These are phyloP conservation scores for Caenorhabditis sinica DNA, from an alignment of 2,888 invertebrate genomes.

Conservation along the genomic window DNA sequence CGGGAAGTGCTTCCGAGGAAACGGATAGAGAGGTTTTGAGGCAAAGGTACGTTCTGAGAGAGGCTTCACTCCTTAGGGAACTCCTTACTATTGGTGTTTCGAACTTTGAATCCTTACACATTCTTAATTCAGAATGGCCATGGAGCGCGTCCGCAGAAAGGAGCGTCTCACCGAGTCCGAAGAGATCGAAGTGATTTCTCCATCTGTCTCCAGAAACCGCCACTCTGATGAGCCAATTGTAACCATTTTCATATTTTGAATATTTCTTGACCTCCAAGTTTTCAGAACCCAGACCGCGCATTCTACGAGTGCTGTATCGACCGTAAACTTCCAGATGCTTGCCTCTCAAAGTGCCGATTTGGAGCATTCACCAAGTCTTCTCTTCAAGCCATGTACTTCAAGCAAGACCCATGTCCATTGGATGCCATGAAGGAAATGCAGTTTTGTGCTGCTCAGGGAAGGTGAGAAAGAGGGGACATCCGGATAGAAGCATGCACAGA, in stretches of 20 bases:
- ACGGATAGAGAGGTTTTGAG: conserved; percentile 65
- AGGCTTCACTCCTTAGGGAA: not conserved
- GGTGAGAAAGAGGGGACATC: no score
- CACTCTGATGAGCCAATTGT: conserved; percentile 48
- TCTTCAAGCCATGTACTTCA: conserved; percentile 81
- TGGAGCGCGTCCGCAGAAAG: conserved; percentile 63
- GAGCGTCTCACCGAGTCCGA: conserved; percentile 59
- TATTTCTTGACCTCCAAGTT: not conserved
- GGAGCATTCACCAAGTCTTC: conserved; percentile 74
- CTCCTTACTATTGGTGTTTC: no score
- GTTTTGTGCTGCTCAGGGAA: conserved; percentile 80
- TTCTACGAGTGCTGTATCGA: conserved; percentile 82
- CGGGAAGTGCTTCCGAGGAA: conserved; percentile 47
- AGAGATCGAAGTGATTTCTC: conserved; percentile 66
- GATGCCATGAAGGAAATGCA: conserved; percentile 82
- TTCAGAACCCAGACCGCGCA: conserved; percentile 80
- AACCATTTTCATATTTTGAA: not conserved
- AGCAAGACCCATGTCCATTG: conserved; percentile 81
- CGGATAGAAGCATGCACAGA: no score
- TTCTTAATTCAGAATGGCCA: conserved; percentile 44
- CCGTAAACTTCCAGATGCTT: conserved; percentile 80
- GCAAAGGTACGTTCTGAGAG: conserved; percentile 66
- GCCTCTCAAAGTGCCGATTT: conserved; percentile 79
- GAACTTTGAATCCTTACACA: no score
- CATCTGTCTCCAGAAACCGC: conserved; percentile 61